phyloP scores from a whole-genome alignment of 2,797 vertebrate genomes.

The Pantherophis alleghaniensis region DNA sequence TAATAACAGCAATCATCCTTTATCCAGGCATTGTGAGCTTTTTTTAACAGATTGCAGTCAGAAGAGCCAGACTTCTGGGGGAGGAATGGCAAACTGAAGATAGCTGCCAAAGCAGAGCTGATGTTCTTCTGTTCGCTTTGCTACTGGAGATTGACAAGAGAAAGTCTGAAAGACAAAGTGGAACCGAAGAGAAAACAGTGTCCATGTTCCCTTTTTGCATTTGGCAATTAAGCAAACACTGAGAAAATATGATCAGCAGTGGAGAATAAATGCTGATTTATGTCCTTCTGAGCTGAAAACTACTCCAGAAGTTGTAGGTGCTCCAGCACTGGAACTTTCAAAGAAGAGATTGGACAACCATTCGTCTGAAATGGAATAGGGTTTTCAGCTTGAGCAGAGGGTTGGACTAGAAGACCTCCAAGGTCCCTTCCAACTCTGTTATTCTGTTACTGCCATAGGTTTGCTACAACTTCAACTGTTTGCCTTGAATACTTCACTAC shows the following conservation, averaged over 20 bases:
- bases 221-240: not conserved
- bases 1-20: not conserved
- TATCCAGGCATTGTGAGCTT: not conserved
- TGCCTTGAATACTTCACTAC: not conserved
- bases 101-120: not conserved
- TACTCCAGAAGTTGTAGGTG: not conserved
- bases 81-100: not conserved
- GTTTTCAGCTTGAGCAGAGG: not conserved
- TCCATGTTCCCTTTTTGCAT: not conserved
- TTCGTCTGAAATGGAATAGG: not conserved
- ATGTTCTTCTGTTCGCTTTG: not conserved
- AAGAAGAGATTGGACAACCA: not conserved
- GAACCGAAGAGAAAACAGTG: not conserved
- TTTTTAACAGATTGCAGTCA: not conserved
- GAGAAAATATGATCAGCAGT: not conserved
- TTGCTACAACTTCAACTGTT: not conserved
- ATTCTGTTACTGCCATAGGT: not conserved
- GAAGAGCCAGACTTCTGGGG: not conserved
- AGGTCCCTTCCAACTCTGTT: not conserved
- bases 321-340: not conserved
- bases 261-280: not conserved
- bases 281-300: not conserved
- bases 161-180: not conserved
- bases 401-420: not conserved
- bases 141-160: not conserved